phyloP scores from a whole-genome alignment of 2,113 vertebrate species.

The Cyphomyrus plagiostoma region DNA sequence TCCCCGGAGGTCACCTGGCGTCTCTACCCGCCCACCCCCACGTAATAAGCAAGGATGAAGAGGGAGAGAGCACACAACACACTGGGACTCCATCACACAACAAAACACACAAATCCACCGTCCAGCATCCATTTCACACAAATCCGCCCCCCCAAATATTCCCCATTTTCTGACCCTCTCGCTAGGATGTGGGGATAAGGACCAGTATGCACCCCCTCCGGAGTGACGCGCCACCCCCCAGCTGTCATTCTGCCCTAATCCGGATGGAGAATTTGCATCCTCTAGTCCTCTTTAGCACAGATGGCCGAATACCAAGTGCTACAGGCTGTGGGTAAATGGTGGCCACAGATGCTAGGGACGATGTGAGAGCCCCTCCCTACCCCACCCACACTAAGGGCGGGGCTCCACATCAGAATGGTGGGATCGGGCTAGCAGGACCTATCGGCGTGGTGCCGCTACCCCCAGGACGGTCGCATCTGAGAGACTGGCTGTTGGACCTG shows the following conservation, averaged over 20 bases:
- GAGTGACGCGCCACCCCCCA: neutral
- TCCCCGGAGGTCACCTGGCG: neutral
- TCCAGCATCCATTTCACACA: neutral
- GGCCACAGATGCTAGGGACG: neutral
- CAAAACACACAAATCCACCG: neutral
- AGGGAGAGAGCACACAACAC: neutral
- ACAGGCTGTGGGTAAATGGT: neutral
- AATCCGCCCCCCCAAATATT: neutral
- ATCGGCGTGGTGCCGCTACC: neutral
- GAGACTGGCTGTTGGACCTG: neutral
- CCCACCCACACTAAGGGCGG: neutral
- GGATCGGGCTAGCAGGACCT: neutral
- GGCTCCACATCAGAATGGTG: neutral
- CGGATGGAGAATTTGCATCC: neutral
- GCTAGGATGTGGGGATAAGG: neutral
- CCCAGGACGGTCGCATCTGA: neutral
- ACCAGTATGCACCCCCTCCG: neutral
- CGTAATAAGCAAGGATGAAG: conserved; percentile 16
- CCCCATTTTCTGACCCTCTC: neutral
- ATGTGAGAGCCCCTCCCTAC: neutral
- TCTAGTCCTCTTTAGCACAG: neutral
- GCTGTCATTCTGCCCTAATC: neutral
- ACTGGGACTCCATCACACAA: neutral
- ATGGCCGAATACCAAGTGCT: neutral
- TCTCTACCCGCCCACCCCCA: neutral